A percentile compares a stretch with the other conserved stretches of the same genome.
phyloP scores from a whole-genome alignment of 1,140 invertebrate genomes.

The Drosophila dunni region DNA sequence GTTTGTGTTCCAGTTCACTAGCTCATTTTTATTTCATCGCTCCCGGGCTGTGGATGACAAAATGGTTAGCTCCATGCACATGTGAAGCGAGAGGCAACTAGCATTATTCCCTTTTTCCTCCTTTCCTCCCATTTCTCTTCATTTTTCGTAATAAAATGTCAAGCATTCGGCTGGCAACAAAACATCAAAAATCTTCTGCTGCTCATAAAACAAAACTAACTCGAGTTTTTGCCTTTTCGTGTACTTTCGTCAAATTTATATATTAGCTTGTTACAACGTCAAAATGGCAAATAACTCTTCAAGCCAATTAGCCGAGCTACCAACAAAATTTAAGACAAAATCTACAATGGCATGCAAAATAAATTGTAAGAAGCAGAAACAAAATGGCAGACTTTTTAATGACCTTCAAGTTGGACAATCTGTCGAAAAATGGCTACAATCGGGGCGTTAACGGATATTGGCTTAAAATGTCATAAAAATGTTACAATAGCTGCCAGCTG shows the following conservation, averaged over 20 bases:
- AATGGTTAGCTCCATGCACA: constrained; percentile 62
- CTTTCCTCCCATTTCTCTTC: constrained; percentile 22
- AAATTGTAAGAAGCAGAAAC: constrained; percentile 11
- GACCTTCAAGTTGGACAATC: constrained; percentile 69
- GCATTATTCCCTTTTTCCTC: background rate
- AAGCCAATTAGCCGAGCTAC: constrained; percentile 57
- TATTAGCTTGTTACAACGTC: background rate
- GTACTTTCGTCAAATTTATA: constrained; percentile 8
- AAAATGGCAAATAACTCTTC: background rate
- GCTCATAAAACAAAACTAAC: constrained; percentile 69
- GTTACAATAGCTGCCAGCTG: constrained; percentile 10
- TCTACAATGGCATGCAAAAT: background rate
- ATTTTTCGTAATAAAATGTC: constrained; percentile 69
- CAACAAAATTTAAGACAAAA: constrained; percentile 40
- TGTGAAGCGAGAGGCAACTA: constrained; percentile 18
- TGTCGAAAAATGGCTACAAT: constrained; percentile 64
- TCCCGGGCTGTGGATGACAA: constrained; percentile 62
- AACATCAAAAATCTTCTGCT: constrained; percentile 35
- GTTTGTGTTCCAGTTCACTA: constrained; percentile 43
- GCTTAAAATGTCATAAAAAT: constrained; percentile 79
- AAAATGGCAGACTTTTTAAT: constrained; percentile 62
- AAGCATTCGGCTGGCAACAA: constrained; percentile 50
- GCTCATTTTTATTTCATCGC: constrained; percentile 78
- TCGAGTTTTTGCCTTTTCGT: constrained; percentile 32
- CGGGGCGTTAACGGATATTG: constrained; percentile 78